Evolutionary conservation across 2,797 vertebrate genomes (phyloP).

Genomic region (Pseudochromis fuscus): DNA sequence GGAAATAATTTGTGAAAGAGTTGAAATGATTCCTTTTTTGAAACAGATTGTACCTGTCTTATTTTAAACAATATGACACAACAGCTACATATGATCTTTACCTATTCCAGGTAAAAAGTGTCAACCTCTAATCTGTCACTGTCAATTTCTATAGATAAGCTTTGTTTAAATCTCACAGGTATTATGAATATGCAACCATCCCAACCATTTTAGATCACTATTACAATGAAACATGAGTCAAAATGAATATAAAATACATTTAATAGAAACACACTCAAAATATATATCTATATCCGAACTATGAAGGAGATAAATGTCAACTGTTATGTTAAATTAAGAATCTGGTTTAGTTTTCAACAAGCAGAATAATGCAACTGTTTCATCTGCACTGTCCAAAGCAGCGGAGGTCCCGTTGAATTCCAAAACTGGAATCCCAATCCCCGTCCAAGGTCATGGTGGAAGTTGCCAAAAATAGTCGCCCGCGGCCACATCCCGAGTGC

Average conservation of each 20-base stretch:
- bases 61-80: too few relatives aligned
- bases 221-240: constrained; percentile 21
- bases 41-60: background rate
- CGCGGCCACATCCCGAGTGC: constrained; percentile 85
- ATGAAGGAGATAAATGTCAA: constrained; percentile 3
- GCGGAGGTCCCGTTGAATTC: constrained; percentile 85
- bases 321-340: constrained; percentile 1
- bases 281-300: background rate
- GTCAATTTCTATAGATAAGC: background rate
- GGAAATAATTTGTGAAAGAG: background rate
- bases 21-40: background rate
- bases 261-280: constrained; percentile 27
- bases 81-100: background rate
- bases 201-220: too few relatives aligned
- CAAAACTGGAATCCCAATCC: constrained; percentile 89
- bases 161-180: background rate
- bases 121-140: background rate
- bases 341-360: background rate
- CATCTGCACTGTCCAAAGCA: constrained; percentile 43
- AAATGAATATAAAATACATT: constrained; percentile 33
- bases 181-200: too few relatives aligned
- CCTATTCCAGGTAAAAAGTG: background rate
- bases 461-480: constrained; percentile 94
- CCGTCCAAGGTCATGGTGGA: constrained; percentile 90
- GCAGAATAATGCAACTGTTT: constrained; percentile 22